Evolutionary conservation across 2,888 invertebrate genomes (phyloP), one percentile per base, ranked within the genome.

Genomic region (Brachyptera risi): DNA sequence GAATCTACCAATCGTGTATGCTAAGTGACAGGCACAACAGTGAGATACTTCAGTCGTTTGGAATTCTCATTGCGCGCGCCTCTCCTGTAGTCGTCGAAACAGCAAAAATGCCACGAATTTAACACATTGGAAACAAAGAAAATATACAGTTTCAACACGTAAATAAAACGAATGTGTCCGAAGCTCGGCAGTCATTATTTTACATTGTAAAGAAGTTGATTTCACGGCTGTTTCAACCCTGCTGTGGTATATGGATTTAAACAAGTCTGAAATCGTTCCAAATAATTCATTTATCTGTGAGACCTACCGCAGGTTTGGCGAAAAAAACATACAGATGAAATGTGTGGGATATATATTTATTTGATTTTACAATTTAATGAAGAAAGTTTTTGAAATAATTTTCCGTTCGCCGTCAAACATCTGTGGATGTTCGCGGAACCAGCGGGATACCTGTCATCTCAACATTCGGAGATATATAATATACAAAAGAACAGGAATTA

Each of bases 201-300:
- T 5, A 31, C 11, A 31, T 31, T 31, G 31, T 31, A 31, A 31
- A 11, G n/a, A n/a, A n/a, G n/a, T n/a, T 21, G 19, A 44, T 44
- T 44, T 44, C 44, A 44, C 44, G 44, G 44, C 2, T 17, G 4
- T 19, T 2, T 15, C 17, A 11, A 31, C 19, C 44, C 17, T 44
- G 44, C 44, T 38, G 40, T 38, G 44, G 44, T 44, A 21, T 44
- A 19, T 44, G 44, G 44, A 11, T 44, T 44, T 44, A 44, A 11
- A 19, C 44, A 11, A 21, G 31, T 31, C 31, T 31, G 31, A 31
- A 31, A 17, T 17, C 11, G 44, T 21, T 17, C 44, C 21, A 44
- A 44, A 44, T 44, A 44, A 44, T 44, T 44, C 44, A 44, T 44
- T 19, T 4, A 11, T 17, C 3, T 44, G 44, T 44, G 4, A 17